phyloP scores from a whole-genome alignment of 2,113 vertebrate species.

The Saguinus imperator region DNA sequence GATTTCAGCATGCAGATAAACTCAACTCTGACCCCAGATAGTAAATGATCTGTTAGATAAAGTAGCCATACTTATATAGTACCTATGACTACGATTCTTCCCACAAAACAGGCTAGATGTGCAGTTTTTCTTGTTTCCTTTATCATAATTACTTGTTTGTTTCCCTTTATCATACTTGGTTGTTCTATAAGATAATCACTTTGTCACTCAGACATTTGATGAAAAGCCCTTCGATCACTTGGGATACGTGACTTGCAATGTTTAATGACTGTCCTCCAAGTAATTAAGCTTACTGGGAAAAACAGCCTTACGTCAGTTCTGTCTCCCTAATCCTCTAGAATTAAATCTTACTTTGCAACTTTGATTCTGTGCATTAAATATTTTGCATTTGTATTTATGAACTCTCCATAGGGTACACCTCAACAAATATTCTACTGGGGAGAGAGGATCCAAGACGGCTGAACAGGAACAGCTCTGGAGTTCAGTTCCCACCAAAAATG shows the following conservation, averaged over 20 bases:
- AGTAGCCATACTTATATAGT: neutral
- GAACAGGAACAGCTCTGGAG: too few species aligned
- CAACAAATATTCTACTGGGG: neutral
- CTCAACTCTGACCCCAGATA: neutral
- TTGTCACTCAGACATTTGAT: neutral
- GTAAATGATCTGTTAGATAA: neutral
- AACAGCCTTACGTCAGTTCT: neutral
- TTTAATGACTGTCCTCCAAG: neutral
- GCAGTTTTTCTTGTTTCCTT: neutral
- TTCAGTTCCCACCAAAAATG: too few species aligned
- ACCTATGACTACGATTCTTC: neutral
- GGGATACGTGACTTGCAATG: neutral
- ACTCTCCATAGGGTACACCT: neutral
- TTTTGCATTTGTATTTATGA: constrained; percentile 16
- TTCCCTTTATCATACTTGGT: constrained; percentile 7
- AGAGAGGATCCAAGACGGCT: too few species aligned
- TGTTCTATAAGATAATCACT: neutral
- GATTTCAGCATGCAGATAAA: neutral
- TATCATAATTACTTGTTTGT: neutral
- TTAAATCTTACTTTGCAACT: constrained; percentile 7
- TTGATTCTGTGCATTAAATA: neutral
- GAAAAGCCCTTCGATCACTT: constrained; percentile 2
- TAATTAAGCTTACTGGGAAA: constrained; percentile 24
- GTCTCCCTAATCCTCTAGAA: neutral
- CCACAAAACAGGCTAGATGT: neutral